phyloP scores from a whole-genome alignment of 2,888 invertebrate genomes.

The Nomada lathburiana region DNA sequence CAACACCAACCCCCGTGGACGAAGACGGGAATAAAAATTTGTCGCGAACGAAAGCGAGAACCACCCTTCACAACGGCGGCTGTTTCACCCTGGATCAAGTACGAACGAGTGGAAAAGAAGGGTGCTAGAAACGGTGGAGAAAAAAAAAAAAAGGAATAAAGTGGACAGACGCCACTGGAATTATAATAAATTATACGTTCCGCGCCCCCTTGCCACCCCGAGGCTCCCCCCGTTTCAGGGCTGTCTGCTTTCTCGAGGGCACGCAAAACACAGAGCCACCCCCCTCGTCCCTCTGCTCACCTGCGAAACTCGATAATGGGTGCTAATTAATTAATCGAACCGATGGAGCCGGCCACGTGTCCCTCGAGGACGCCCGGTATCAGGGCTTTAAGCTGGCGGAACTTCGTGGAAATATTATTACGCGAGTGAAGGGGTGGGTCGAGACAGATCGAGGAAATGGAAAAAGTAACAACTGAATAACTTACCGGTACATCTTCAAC shows the following conservation, averaged over 20 bases:
- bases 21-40: too few species aligned
- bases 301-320: conserved; percentile 61
- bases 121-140: too few species aligned
- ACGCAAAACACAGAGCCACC: conserved; percentile 33
- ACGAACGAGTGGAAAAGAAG: too few species aligned
- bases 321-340: conserved; percentile 70
- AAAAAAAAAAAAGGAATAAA: too few species aligned
- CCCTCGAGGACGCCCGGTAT: conserved; percentile 41
- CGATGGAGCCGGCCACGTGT: conserved; percentile 40
- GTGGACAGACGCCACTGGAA: conserved; percentile 37
- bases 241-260: conserved; percentile 29
- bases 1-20: too few species aligned
- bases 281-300: conserved; percentile 15
- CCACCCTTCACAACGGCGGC: too few species aligned
- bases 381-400: conserved; percentile 42
- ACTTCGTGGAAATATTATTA: conserved; percentile 36
- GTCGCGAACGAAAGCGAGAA: too few species aligned
- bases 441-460: background rate
- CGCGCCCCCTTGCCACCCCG: background rate
- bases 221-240: conserved; percentile 6
- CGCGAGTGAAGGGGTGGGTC: background rate
- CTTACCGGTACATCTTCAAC: too few species aligned
- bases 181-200: conserved; percentile 51
- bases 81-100: too few species aligned
- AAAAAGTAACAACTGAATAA: too few species aligned